phyloP scores from a whole-genome alignment of 2,797 vertebrate species.

The Pristis pectinata region DNA sequence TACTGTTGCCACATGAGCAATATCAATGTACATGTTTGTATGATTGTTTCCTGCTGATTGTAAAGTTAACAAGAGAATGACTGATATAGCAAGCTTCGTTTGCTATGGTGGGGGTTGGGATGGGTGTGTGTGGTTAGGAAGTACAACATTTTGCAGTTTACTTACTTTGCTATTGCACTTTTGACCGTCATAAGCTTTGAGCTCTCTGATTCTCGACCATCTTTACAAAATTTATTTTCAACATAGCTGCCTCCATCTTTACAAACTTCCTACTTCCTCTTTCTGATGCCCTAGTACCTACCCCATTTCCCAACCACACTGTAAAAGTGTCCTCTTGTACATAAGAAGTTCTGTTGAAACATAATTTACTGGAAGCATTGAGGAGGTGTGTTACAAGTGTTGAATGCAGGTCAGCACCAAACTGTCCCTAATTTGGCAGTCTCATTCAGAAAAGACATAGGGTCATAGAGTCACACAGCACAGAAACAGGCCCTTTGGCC shows the following conservation, averaged over 20 bases:
- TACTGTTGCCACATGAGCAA: background rate
- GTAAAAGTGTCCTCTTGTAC: background rate
- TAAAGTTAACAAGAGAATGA: background rate
- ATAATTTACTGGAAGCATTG: background rate
- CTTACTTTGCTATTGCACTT: background rate
- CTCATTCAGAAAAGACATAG: background rate
- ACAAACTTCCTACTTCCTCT: background rate
- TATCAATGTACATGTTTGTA: background rate
- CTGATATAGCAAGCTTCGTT: slow-evolving; percentile 1
- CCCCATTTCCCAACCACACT: background rate
- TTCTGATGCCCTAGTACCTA: background rate
- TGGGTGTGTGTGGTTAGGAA: too few species aligned
- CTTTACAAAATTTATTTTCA: background rate
- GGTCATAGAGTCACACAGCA: background rate
- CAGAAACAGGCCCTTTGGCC: too few species aligned
- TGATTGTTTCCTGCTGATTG: background rate
- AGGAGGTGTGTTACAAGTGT: background rate
- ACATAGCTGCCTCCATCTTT: background rate
- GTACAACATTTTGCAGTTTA: background rate
- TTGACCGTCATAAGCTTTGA: background rate
- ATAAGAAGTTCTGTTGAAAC: background rate
- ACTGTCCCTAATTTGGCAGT: background rate
- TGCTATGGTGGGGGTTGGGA: background rate
- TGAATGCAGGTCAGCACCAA: background rate
- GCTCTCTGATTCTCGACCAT: background rate